Evolutionary conservation across 2,113 vertebrate species (phyloP).

Genomic region (Agapornis roseicollis): DNA sequence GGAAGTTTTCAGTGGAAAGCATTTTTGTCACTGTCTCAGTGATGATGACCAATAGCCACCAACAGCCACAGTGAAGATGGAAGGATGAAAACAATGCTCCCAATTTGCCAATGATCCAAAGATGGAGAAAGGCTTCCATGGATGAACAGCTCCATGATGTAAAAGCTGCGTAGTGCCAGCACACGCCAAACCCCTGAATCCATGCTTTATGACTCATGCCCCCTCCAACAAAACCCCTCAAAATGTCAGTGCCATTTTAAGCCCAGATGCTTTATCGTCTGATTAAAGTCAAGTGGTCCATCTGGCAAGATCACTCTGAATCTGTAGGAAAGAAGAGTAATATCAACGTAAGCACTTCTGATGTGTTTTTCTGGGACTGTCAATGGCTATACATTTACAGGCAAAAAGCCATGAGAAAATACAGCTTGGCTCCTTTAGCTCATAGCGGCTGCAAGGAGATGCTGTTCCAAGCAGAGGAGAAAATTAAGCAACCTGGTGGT

Average conservation of each 20-base stretch:
- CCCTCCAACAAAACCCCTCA: neutral
- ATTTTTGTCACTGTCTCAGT: neutral
- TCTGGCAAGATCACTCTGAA: slow-evolving; percentile 6
- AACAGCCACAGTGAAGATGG: neutral
- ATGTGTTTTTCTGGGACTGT: neutral
- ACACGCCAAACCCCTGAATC: neutral
- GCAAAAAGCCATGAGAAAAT: neutral
- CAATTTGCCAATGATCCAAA: neutral
- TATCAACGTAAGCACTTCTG: neutral
- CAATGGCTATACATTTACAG: neutral
- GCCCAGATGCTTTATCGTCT: neutral
- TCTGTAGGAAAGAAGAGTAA: neutral
- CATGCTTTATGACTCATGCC: neutral
- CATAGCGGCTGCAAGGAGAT: neutral
- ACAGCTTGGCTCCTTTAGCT: neutral
- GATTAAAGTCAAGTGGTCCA: slow-evolving; percentile 14
- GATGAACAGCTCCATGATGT: neutral
- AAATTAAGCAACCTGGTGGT: slow-evolving; percentile 38
- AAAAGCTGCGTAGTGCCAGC: neutral
- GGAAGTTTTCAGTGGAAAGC: neutral
- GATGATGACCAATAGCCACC: neutral
- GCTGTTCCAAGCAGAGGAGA: slow-evolving; percentile 8
- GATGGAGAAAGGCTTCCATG: neutral
- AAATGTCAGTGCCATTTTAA: slow-evolving; percentile 42
- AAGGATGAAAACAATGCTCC: neutral